Conservation (phyloP, 1,140 invertebrate species). For the Hyphantria cunea region DNA sequence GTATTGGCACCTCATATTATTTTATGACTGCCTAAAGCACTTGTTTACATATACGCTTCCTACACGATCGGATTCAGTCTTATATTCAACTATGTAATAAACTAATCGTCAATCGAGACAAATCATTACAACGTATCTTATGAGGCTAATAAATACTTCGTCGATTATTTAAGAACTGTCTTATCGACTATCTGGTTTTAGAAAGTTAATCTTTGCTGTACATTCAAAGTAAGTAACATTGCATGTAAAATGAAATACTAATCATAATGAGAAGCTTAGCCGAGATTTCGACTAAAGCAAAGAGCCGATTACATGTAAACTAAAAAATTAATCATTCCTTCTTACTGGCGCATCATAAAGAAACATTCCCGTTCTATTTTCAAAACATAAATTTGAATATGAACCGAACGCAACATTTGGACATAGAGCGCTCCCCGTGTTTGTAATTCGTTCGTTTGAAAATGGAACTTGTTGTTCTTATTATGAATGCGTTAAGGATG, state of each 20-base stretch:
- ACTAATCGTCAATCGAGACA: conserved; percentile 15
- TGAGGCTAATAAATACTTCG: conserved; percentile 13
- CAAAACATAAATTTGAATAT: conserved; percentile 74
- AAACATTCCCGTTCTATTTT: conserved; percentile 64
- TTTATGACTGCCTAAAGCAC: conserved; percentile 18
- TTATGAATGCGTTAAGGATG: conserved; percentile 77
- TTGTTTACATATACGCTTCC: conserved; percentile 24
- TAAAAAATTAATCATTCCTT: conserved; percentile 30
- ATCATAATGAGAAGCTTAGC: conserved; percentile 7
- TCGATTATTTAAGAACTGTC: conserved; percentile 11
- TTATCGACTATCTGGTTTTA: conserved; percentile 15
- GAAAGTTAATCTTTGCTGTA: conserved; percentile 12
- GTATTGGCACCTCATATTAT: conserved; percentile 25
- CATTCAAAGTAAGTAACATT: conserved; percentile 13
- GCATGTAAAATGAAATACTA: neutral
- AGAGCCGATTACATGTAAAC: conserved; percentile 23
- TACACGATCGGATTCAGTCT: conserved; percentile 5
- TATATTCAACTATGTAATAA: conserved; percentile 16
- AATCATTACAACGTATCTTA: conserved; percentile 17
- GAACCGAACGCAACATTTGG: conserved; percentile 51
- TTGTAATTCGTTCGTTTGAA: conserved; percentile 67
- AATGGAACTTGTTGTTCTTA: conserved; percentile 72
- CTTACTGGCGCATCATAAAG: conserved; percentile 29
- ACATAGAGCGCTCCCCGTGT: conserved; percentile 62
- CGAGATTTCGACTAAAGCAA: conserved; percentile 10